phyloP scores from a whole-genome alignment of 2,113 vertebrate species.

The Prunella himalayana region DNA sequence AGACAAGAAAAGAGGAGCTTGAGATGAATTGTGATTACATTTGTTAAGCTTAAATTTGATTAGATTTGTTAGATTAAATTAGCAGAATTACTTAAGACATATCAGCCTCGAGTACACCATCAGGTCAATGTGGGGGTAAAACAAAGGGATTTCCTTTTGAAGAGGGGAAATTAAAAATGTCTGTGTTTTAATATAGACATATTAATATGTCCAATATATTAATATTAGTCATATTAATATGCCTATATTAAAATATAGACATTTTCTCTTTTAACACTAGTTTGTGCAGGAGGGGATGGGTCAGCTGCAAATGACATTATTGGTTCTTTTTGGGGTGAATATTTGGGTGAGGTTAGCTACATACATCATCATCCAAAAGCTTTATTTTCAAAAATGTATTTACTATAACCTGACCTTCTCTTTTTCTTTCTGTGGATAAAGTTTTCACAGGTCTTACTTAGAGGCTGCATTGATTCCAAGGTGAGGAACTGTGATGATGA shows the following conservation, averaged over 20 bases:
- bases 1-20: neutral
- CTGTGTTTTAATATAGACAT: neutral
- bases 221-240: neutral
- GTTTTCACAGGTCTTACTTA: neutral
- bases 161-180: neutral
- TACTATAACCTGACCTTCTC: neutral
- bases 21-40: neutral
- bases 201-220: neutral
- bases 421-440: neutral
- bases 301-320: accelerated
- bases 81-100: neutral
- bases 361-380: neutral
- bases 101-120: neutral
- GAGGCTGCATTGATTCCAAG: neutral
- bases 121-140: neutral
- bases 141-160: neutral
- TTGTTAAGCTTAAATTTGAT: neutral
- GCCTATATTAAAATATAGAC: neutral
- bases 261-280: neutral
- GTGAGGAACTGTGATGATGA: neutral
- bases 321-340: neutral
- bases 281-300: neutral
- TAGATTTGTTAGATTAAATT: slow-evolving; percentile 8
- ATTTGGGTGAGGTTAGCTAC: neutral
- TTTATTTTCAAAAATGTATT: neutral